phyloP scores from a whole-genome alignment of 2,888 invertebrate species.

The Stratiomys singularior region DNA sequence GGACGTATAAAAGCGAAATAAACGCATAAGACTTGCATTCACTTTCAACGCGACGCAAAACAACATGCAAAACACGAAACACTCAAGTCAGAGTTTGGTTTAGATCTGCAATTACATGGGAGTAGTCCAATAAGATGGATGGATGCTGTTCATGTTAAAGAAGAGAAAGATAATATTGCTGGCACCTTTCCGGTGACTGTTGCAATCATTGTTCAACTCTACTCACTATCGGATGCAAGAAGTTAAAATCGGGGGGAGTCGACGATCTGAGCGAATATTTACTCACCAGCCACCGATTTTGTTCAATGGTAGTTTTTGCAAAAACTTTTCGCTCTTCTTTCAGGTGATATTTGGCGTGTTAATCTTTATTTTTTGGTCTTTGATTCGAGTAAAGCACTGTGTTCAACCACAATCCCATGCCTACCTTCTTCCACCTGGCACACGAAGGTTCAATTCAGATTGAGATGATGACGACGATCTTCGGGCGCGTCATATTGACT shows the following conservation, averaged over 20 bases:
- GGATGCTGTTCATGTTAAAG: not conserved
- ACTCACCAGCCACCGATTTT: not conserved
- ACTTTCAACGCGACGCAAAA: not conserved
- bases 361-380: slow-evolving; percentile 11
- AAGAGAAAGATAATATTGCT: slow-evolving; percentile 28
- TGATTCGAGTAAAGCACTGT: slow-evolving; percentile 39
- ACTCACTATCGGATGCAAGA: not conserved
- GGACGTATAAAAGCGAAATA: slow-evolving; percentile 33
- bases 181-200: slow-evolving; percentile 3
- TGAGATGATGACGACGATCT: not conserved
- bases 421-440: slow-evolving; percentile 41
- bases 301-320: not conserved
- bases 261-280: not conserved
- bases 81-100: slow-evolving; percentile 2
- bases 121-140: not conserved
- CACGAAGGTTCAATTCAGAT: not conserved
- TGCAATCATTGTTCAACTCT: not conserved
- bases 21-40: not conserved
- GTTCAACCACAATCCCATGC: slow-evolving; percentile 18
- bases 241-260: slow-evolving; percentile 11
- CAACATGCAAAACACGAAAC: not conserved
- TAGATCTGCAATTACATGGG: slow-evolving; percentile 6
- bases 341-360: slow-evolving; percentile 7
- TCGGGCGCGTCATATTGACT: slow-evolving; percentile 3
- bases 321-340: not conserved